These are phyloP conservation scores for Papilio protenor DNA, from an alignment of 2,888 invertebrate species.

Conservation along the genomic window DNA sequence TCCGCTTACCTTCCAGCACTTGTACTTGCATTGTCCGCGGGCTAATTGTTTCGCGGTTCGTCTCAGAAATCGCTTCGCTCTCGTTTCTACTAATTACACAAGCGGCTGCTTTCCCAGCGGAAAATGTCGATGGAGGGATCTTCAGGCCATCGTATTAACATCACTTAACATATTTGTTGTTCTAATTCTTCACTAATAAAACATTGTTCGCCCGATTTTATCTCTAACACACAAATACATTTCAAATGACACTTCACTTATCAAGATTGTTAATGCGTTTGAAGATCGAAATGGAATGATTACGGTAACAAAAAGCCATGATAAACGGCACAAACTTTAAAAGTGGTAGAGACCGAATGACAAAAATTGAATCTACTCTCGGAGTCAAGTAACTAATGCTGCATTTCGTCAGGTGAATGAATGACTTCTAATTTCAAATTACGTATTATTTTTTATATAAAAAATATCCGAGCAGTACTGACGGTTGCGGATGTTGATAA, in stretches of 20 bases:
- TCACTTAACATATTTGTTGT: not conserved
- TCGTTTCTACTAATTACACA: slow-evolving; percentile 80
- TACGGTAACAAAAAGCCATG: too few relatives aligned
- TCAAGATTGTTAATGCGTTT: not conserved
- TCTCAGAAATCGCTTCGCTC: slow-evolving; percentile 81
- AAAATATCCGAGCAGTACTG: not conserved
- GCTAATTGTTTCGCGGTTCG: slow-evolving; percentile 75
- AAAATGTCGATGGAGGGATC: slow-evolving; percentile 63
- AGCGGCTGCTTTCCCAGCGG: slow-evolving; percentile 75
- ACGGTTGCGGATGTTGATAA: not conserved
- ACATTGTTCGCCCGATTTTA: too few relatives aligned
- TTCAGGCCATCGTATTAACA: slow-evolving; percentile 4
- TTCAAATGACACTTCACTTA: not conserved
- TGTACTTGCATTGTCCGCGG: slow-evolving; percentile 42
- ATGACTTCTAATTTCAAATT: not conserved
- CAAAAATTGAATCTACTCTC: not conserved
- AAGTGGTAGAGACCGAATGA: not conserved
- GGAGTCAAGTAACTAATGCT: not conserved
- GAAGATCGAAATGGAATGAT: not conserved
- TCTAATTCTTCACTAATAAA: not conserved
- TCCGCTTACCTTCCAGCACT: slow-evolving; percentile 23
- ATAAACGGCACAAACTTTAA: too few relatives aligned
- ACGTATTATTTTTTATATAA: not conserved
- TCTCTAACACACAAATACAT: not conserved
- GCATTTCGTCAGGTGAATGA: not conserved